Percentiles rank a stretch among this genome's conserved stretches.
Conservation (phyloP, 2,888 invertebrate species). For the Sipunculus nudus region DNA sequence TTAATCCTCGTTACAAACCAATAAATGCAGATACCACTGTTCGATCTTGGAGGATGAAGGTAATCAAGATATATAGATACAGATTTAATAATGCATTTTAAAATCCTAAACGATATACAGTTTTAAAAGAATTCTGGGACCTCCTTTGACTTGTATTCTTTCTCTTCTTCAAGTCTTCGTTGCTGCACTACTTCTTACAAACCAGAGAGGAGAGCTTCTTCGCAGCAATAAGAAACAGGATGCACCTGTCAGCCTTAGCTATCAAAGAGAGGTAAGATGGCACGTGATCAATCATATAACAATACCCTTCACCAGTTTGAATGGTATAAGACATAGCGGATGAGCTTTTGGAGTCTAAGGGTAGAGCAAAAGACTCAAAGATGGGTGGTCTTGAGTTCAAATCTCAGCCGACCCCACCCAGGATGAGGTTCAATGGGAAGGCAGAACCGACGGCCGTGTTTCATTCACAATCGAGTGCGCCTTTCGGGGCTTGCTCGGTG, state of each 20-base stretch:
- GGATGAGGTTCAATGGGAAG: too few species aligned
- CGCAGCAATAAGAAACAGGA: constrained; percentile 47
- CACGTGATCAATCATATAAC: not conserved
- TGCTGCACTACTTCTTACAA: constrained; percentile 47
- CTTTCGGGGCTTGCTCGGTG: too few species aligned
- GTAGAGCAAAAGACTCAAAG: not conserved
- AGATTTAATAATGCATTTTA: not conserved
- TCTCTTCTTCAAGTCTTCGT: constrained; percentile 21
- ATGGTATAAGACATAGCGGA: not conserved
- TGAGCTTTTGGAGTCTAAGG: not conserved
- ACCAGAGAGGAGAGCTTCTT: constrained; percentile 54
- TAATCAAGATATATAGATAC: not conserved
- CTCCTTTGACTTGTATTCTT: constrained; percentile 1
- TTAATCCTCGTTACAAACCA: too few species aligned
- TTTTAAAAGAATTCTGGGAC: not conserved
- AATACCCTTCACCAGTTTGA: not conserved
- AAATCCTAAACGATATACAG: not conserved
- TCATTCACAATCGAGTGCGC: too few species aligned
- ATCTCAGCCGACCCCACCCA: too few species aligned
- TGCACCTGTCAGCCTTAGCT: constrained; percentile 49
- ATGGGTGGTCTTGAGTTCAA: not conserved
- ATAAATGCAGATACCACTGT: too few species aligned
- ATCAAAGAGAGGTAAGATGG: constrained; percentile 47
- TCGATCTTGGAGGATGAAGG: too few species aligned
- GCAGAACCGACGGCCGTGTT: too few species aligned